Evolutionary conservation across 2,113 vertebrate species (phyloP), one percentile per base, ranked within the genome.

Genomic region (Catharus fuscescens): DNA sequence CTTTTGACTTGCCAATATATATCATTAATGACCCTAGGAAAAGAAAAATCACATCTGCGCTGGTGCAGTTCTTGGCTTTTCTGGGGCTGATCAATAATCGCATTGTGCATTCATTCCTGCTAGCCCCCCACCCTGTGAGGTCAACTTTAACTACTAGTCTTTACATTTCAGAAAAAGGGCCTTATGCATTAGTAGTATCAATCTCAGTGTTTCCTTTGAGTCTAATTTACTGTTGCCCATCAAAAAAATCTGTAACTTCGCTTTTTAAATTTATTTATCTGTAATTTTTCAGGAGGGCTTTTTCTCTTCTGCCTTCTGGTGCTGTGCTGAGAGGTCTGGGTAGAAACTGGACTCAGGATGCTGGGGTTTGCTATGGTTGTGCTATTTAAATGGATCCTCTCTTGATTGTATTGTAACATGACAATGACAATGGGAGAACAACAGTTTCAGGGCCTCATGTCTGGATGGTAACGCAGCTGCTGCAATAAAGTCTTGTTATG

Each of bases 1-100:
- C 65, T 91, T 91, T 87, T 94, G 71, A 48, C 72, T 93, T 96
- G 66, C 34, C 44, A 59, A 59, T 60, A 69, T 84, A 28, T 79
- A 88, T 66, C 74, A 44, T 73, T 94, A 84, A 61, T 31, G 67
- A 76, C 84, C 24, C 6, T 66, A 64, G 86, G 79, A 71, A 62
- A 92, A 88, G 36, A 91, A 31, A 78, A 78, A 66, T 62, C 57
- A 57, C 81, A 56, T 87, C 90, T 89, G 73, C 53, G 54, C 52
- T 67, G 8, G 4, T 81, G 88, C 76, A 73, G 61, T 88, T 82
- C 66, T 92, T 93, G 87, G 54, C 65, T 80, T 94, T 95, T 80
- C 81, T 85, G 89, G 86, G 69, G 25, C 77, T 92, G 80, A 95
- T 87, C 92, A 91, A 74, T 96, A 93, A 97, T 95, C 67, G 60